Conservation (phyloP, 2,888 invertebrate genomes). For the Kryphioiulus occultus region DNA sequence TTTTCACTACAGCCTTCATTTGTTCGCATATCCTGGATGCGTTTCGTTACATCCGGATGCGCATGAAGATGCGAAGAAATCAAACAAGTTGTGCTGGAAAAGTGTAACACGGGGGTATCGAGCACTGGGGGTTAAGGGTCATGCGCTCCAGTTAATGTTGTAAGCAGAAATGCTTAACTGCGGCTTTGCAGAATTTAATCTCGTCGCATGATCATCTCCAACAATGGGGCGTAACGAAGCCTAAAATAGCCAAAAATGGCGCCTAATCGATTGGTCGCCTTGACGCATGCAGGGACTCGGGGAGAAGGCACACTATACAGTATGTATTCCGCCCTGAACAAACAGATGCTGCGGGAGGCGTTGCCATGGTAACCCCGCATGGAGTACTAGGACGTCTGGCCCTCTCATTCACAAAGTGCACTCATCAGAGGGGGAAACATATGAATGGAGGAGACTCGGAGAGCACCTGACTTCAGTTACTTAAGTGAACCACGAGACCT, state of each 20-base stretch:
- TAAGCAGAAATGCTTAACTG: too few relatives aligned
- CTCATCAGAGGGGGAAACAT: neutral
- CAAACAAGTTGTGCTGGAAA: too few relatives aligned
- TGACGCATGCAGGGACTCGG: neutral
- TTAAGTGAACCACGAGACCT: too few relatives aligned
- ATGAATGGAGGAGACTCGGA: too few relatives aligned
- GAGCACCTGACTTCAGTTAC: too few relatives aligned
- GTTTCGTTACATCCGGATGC: too few relatives aligned
- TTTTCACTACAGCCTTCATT: too few relatives aligned
- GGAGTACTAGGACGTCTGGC: neutral
- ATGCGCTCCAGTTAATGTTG: too few relatives aligned
- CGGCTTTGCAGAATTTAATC: neutral
- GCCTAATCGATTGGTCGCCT: neutral
- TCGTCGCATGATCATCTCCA: neutral
- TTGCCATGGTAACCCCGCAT: neutral
- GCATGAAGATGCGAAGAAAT: too few relatives aligned
- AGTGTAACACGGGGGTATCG: too few relatives aligned
- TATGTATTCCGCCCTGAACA: neutral
- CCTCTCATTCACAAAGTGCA: neutral
- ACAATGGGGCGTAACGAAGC: neutral
- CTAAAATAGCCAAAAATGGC: neutral
- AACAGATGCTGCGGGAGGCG: neutral
- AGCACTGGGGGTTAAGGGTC: too few relatives aligned
- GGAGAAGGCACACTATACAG: neutral
- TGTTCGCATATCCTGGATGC: too few relatives aligned